phyloP scores from a whole-genome alignment of 2,113 vertebrate species.

The Archilochus colubris region DNA sequence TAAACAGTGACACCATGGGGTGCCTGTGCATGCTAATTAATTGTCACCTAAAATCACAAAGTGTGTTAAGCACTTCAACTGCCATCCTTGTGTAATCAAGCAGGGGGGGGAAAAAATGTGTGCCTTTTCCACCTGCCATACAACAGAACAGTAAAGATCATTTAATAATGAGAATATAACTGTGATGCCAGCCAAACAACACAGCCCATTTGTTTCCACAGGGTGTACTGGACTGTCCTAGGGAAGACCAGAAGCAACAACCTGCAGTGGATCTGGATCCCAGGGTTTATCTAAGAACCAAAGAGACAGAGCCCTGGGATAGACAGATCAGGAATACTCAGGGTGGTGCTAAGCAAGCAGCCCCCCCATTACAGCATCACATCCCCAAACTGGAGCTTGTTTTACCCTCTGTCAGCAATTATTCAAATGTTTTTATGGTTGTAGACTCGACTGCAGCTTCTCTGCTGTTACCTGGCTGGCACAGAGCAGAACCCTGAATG shows the following conservation, averaged over 20 bases:
- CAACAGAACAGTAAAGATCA: background rate
- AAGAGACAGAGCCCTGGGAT: background rate
- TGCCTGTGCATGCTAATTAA: slow-evolving; percentile 6
- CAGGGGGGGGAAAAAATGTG: background rate
- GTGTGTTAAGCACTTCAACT: background rate
- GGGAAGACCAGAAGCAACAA: background rate
- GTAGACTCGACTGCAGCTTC: background rate
- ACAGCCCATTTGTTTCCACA: background rate
- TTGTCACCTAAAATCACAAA: background rate
- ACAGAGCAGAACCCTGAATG: background rate
- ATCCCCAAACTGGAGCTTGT: background rate
- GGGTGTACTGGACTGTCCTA: background rate
- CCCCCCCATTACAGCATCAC: background rate
- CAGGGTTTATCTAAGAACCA: background rate
- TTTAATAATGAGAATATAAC: background rate
- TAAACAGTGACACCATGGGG: slow-evolving; percentile 57
- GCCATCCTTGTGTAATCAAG: background rate
- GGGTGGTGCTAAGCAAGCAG: background rate
- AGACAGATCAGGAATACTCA: background rate
- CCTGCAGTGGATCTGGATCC: accelerated
- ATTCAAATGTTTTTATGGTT: background rate
- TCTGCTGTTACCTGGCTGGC: background rate
- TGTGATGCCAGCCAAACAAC: background rate
- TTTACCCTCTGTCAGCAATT: background rate
- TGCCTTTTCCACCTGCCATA: background rate